A percentile compares a stretch with the other conserved stretches of the same genome.
Conservation (phyloP, 2,888 invertebrate species). For the Amphimallon solstitiale region DNA sequence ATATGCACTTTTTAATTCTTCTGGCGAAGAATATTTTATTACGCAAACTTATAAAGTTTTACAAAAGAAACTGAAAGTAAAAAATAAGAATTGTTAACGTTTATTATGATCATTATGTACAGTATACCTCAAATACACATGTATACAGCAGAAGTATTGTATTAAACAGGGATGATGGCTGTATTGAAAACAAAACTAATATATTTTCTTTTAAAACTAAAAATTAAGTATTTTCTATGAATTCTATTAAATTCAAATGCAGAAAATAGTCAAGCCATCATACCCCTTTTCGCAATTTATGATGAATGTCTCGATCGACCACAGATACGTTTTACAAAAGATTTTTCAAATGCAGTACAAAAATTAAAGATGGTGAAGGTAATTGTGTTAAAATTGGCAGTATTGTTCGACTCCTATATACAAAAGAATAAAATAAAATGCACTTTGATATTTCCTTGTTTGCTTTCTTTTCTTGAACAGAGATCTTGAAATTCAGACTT, state of each 20-base stretch:
- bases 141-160: constrained; percentile 16
- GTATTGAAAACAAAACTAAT: background rate
- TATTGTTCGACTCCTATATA: constrained; percentile 29
- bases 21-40: constrained; percentile 8
- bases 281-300: background rate
- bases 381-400: constrained; percentile 27
- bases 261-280: background rate
- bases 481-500: constrained; percentile 11
- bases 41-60: constrained; percentile 19
- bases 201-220: too few species aligned
- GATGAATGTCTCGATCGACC: constrained; percentile 16
- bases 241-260: constrained; percentile 6
- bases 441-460: background rate
- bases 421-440: constrained; percentile 26
- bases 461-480: background rate
- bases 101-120: constrained; percentile 11
- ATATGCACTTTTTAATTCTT: constrained; percentile 26
- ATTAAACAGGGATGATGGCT: background rate
- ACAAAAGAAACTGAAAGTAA: constrained; percentile 21
- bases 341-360: background rate
- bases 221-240: constrained; percentile 4
- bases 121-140: constrained; percentile 5
- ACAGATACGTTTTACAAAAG: constrained; percentile 9
- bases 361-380: background rate
- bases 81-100: background rate